Base-by-base conservation (phyloP, 1,140 invertebrate genomes). In the Rhyacophila brunnea region DNA sequence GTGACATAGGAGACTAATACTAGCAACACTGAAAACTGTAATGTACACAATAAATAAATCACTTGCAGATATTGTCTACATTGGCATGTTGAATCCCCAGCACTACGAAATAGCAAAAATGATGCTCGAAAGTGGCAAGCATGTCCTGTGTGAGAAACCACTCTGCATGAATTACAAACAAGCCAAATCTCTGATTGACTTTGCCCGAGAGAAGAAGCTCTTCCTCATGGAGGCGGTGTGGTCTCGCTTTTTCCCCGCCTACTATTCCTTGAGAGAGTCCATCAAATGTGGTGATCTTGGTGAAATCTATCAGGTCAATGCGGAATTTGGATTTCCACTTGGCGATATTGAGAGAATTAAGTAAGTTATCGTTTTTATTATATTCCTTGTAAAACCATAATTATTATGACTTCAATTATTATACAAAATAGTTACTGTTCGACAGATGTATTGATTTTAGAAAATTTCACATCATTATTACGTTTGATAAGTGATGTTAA, bases 171-270 rank as follows among this genome's bases (percentile, higher is more conserved):
- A 89, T 68, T 69, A 78, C 13, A 85, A 85, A 61, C 81, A 90
- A 73, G 80, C 84, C 0, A 73, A 77, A 49, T 80, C 82, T 60
- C 65, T 91, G 14, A 71, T 89, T 0, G 71, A 80, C 14, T 65
- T 83, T 6, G 87, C 89, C 0, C 78, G 74, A 58, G 67, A 72
- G 2, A 87, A 87, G 68, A 83, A 87, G 5, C 67, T 89, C 0
- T 92, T 94, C 68, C 69, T 94, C 0, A 92, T 93, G 89, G 92
- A 93, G 80, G 91, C 84, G 10, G 80, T 93, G 32, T 95, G 92
- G 92, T 88, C 87, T 23, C 78, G 91, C 19, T 93, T 84, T 68
- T 87, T 92, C 63, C 92, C 92, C 0, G 80, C 82, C 6, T 93
- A 92, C 66, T 70, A 85, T 18, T 77, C 82, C 50, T 42, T 93